Base-by-base conservation (phyloP, 2,797 vertebrate genomes). In the Notolepis coatsorum region DNA sequence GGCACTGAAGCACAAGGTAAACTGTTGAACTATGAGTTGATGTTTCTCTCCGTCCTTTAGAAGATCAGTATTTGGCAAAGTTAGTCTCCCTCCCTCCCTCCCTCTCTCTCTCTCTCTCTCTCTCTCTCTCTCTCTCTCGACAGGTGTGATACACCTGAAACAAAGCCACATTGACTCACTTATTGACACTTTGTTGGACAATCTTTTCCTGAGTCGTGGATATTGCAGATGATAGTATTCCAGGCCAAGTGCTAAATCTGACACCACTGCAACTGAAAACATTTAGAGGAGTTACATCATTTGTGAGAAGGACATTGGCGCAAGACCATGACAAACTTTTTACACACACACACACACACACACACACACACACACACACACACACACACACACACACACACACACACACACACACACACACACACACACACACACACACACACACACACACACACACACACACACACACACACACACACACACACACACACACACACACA, bases 101-200 rank as follows among this genome's bases (percentile, higher is more conserved):
- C 9, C 43, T 46, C 9, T 57, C 54, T 50, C 33, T 15, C 48
- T 65, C 41, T 45, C 48, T 63, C 31, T 45, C 49, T 59, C 28
- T 27, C 15, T 63, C 31, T 61, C 30, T 30, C 28, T 73, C n/a
- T n/a, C n/a, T n/a, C n/a, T n/a, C n/a, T n/a, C n/a, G n/a, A n/a
- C n/a, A n/a, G n/a, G n/a, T n/a, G 66, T 82, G 73, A 38, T n/a
- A n/a, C n/a, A n/a, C n/a, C 24, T 2, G 31, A 51, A 49, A n/a
- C 23, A 24, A 59, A 23, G 49, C 30, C 53, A 37, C 65, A 77
- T 61, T 53, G 68, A 84, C 50, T 31, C 45, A 59, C 51, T 68
- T 78, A 80, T 77, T n/a, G 65, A 83, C 73, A 58, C 64, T 28
- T 41, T 72, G 30, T 45, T 56, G 62, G 15, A 68, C 62, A 60